A percentile compares a stretch with the other conserved stretches of the same genome.
These are phyloP conservation scores for Flabesymbios commensalis DNA, from an alignment of 2,888 invertebrate species.

Conservation along the genomic window DNA sequence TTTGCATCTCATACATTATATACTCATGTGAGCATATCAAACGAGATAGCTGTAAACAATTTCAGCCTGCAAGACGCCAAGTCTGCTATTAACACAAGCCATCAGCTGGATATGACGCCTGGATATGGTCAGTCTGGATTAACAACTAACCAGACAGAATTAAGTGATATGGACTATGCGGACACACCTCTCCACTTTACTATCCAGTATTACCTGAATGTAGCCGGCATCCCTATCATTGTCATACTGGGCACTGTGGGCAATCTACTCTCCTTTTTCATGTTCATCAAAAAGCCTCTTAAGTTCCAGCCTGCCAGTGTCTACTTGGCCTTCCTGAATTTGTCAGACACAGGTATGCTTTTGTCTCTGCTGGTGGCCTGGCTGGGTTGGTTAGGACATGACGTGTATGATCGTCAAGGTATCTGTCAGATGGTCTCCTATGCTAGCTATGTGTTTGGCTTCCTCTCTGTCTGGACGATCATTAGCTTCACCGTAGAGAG, in stretches of 20 bases:
- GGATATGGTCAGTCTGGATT: no score
- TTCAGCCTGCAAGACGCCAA: no score
- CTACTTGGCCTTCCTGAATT: constrained; percentile 20
- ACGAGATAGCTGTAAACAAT: no score
- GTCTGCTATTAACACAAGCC: no score
- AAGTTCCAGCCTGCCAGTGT: constrained; percentile 17
- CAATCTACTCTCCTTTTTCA: constrained; percentile 17
- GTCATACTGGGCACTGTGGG: constrained; percentile 14
- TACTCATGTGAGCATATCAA: no score
- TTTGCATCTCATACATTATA: no score
- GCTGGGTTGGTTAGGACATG: constrained; percentile 17
- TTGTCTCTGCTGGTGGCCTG: constrained; percentile 13
- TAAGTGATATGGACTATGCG: no score
- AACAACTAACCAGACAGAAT: no score
- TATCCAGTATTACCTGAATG: constrained; percentile 13
- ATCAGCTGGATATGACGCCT: no score
- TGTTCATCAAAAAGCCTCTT: constrained; percentile 13
- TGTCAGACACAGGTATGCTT: constrained; percentile 20
- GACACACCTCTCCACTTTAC: no score
- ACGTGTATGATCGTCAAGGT: constrained; percentile 15
- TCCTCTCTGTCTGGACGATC: constrained; percentile 25
- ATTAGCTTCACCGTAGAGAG: constrained; percentile 24
- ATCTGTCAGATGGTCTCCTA: constrained; percentile 21
- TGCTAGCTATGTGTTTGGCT: constrained; percentile 13
- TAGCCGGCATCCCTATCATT: constrained; percentile 14